Conservation (phyloP, 2,888 invertebrate genomes). For the Caenorhabditis becei region DNA sequence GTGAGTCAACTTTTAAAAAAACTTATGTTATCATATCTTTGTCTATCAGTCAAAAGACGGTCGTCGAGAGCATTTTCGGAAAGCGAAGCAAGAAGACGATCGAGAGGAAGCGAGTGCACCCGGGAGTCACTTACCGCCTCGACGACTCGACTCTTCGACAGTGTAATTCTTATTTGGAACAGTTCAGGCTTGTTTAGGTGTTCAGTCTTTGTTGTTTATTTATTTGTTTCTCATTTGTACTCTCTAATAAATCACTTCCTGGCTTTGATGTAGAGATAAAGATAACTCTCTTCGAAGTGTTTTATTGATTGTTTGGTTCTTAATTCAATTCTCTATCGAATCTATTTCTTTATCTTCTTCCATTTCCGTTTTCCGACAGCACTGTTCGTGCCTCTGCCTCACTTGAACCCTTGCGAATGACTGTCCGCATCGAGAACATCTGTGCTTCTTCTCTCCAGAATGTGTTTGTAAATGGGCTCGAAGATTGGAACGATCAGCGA, state of each 20-base stretch:
- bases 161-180: conserved; percentile 52
- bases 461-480: conserved; percentile 73
- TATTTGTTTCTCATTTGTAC: too few relatives aligned
- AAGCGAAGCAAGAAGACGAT: conserved; percentile 33
- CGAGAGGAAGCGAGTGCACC: conserved; percentile 24
- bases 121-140: conserved; percentile 46
- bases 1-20: background rate
- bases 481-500: conserved; percentile 72
- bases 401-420: conserved; percentile 68
- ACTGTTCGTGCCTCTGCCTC: conserved; percentile 59
- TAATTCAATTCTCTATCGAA: background rate
- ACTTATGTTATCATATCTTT: background rate
- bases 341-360: background rate
- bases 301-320: conserved; percentile 15
- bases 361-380: conserved; percentile 16
- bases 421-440: conserved; percentile 60
- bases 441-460: conserved; percentile 63
- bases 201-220: too few relatives aligned
- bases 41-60: conserved; percentile 30
- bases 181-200: conserved; percentile 49
- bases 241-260: background rate
- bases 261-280: conserved; percentile 12
- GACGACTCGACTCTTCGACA: conserved; percentile 45
- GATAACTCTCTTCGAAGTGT: too few relatives aligned
- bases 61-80: conserved; percentile 14